These are phyloP conservation scores for Samia ricini DNA, from an alignment of 1,140 invertebrate species.

Conservation along the genomic window DNA sequence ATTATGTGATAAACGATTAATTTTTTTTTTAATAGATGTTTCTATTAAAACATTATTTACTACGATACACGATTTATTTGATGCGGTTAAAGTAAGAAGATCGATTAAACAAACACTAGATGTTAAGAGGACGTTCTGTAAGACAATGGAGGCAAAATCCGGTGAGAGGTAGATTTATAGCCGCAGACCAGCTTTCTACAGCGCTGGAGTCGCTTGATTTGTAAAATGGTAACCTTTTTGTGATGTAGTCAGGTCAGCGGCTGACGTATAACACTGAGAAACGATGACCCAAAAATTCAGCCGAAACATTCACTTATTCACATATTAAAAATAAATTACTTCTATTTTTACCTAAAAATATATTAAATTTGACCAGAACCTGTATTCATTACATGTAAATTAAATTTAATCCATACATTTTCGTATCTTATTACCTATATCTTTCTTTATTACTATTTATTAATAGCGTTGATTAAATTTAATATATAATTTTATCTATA, in stretches of 20 bases:
- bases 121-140: conserved; percentile 41
- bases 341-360: not conserved
- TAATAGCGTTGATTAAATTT: not conserved
- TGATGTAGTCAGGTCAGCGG: not conserved
- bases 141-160: conserved; percentile 52
- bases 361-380: not conserved
- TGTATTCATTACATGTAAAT: not conserved
- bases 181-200: conserved; percentile 58
- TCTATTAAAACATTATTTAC: too few species aligned
- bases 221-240: not conserved
- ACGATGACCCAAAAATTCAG: not conserved
- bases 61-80: not conserved
- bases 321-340: not conserved
- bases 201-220: conserved; percentile 19
- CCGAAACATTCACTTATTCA: not conserved
- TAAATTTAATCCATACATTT: not conserved
- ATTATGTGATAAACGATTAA: not conserved
- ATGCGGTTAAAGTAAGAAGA: not conserved
- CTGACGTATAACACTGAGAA: not conserved
- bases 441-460: not conserved
- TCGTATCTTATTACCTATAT: too few species aligned
- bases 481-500: too few species aligned
- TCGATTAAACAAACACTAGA: conserved; percentile 20
- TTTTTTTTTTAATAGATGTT: not conserved
- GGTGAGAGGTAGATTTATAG: conserved; percentile 59